Conservation (phyloP, 1,140 invertebrate genomes). For the Drosophila prosaltans region DNA sequence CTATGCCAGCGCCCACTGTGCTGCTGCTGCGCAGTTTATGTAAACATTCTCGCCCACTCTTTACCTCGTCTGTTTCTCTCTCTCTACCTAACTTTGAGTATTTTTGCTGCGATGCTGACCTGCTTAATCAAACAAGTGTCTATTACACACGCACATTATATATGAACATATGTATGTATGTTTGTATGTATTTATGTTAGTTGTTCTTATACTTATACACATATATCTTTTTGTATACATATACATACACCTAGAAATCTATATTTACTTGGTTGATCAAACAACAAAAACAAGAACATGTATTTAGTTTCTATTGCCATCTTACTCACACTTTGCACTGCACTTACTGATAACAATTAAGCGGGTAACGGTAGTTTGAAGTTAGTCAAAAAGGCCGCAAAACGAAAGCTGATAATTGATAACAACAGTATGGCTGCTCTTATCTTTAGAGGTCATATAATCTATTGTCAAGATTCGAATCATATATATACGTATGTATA, state of each 20-base stretch:
- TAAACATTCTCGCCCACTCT: constrained; percentile 41
- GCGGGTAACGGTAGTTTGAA: constrained; percentile 38
- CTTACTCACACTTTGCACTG: constrained; percentile 42
- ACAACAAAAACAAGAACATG: constrained; percentile 44
- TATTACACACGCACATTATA: constrained; percentile 38
- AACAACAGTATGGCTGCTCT: constrained; percentile 16
- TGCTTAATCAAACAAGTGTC: constrained; percentile 76
- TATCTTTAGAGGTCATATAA: constrained; percentile 63
- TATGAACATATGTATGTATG: too few relatives aligned
- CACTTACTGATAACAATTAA: constrained; percentile 47
- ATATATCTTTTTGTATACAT: neutral
- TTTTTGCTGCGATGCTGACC: constrained; percentile 40
- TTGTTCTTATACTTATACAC: neutral
- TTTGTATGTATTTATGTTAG: neutral
- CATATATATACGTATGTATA: constrained; percentile 13
- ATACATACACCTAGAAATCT: constrained; percentile 3
- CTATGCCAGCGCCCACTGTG: constrained; percentile 41
- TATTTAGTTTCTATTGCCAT: constrained; percentile 12
- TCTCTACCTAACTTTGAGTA: constrained; percentile 9
- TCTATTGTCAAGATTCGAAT: constrained; percentile 32
- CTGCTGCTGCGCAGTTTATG: constrained; percentile 69
- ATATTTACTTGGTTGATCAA: constrained; percentile 44
- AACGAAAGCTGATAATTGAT: constrained; percentile 29
- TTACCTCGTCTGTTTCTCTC: constrained; percentile 31
- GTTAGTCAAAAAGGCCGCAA: constrained; percentile 39